Evolutionary conservation across 2,888 invertebrate genomes (phyloP), one percentile per base, ranked within the genome.

Genomic region (Trachelus iudaicus): DNA sequence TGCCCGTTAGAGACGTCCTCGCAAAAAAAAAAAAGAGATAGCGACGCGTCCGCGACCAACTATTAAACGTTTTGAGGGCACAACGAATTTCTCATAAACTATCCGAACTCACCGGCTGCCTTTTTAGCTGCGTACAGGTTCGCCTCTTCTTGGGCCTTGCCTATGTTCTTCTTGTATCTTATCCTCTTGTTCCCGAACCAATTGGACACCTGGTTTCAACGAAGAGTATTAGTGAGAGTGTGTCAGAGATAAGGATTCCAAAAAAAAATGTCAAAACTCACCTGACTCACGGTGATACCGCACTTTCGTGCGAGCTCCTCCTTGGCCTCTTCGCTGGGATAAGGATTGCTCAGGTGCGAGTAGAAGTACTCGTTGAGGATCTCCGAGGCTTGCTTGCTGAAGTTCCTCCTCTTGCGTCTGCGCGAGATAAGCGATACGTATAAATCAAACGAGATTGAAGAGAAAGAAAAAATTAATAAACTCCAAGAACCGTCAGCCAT

Each of bases 171-270:
- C 96, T 99, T 99, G 94, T 99, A 99, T 89, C 99, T 96, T 93
- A 99, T 99, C 90, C 99, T 96, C 93, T 99, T 99, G 94, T 99
- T 99, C 87, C 99, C 99, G 92, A 99, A 99, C 99, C 99, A 99
- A 94, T 99, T 99, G 86, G 98, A 99, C 83, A 99, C 98, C 97
- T 12, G 92, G 92, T 30, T 76, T 71, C 73, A 76, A 79, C 34
- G 23, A 37, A 74, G 30, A 73, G n/a, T 3, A 33, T 40, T 34
- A n/a, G 74, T 34, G 1, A 74, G n/a, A 35, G 0, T 0, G 35
- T 37, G 30, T 4, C 0, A 4, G 3, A 13, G 34, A 73, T 4
- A 23, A 30, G 0, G 3, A 12, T 33, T 23, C 9, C 1, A 34
- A 33, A 33, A 35, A 34, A n/a, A 30, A 9, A 34, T 73, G 34